Base-by-base conservation (phyloP, 2,888 invertebrate species). In the Drosophila putrida region DNA sequence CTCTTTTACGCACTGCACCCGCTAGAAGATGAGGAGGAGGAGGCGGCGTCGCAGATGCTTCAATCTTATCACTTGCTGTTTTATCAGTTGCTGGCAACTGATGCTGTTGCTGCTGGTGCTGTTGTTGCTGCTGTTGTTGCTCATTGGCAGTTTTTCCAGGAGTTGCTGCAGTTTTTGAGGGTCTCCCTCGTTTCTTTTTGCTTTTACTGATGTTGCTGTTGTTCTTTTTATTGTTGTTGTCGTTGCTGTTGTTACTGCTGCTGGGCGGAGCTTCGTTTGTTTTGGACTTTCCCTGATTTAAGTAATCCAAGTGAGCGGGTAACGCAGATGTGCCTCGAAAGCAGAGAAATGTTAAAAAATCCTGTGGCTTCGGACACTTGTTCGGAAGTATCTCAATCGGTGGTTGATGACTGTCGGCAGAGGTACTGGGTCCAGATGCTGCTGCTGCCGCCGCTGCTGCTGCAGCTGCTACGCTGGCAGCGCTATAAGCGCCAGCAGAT, bases 281-380 rank as follows among this genome's bases (percentile, higher is more conserved):
- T 64, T 91, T 91, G 5, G 82, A 62, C 71, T 90, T 92, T 35
- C 91, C 91, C 82, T 92, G 92, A 82, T 92, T 91, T 90, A 96
- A 95, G 90, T 95, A 96, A 91, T 96, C 95, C 76, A 96, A 92
- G 78, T 94, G 95, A 1, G 96, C 94, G 27, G 96, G 96, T 69
- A 96, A 91, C 50, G 95, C 94, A 8, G 95, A 93, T 25, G 96
- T 96, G 38, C 97, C 96, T 91, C 97, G 94, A 88, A 96, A 96
- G 91, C 97, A 97, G 13, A 97, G 93, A 92, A 96, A 97, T 53
- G 96, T 97, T 46, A 97, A 92, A 90, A 97, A 97, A 91, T 97
- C 97, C 93, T 97, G 96, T 2, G 97, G 96, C 89, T 96, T 96
- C 27, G 97, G 96, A 82, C 96, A 93, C 89, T 95, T 95, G 63